Conservation (phyloP, 2,888 invertebrate genomes). For the Drosophila gaucha region DNA sequence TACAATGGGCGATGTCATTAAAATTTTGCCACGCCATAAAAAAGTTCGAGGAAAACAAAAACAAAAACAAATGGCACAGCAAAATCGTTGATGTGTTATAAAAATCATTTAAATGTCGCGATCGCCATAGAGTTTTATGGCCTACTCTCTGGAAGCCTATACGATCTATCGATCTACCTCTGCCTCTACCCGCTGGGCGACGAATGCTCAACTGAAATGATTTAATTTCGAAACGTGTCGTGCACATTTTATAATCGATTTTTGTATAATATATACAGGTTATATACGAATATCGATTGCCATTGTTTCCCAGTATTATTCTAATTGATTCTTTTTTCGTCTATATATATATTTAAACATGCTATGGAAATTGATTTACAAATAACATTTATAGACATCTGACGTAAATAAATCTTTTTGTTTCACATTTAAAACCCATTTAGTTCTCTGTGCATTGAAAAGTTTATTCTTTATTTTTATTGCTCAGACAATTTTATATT, state of each 20-base stretch:
- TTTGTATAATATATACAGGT: slow-evolving; percentile 35
- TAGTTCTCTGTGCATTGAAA: no score
- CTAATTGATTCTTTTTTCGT: slow-evolving; percentile 4
- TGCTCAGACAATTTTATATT: not conserved
- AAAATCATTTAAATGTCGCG: slow-evolving; percentile 70
- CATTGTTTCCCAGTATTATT: slow-evolving; percentile 7
- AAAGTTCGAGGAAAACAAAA: slow-evolving; percentile 39
- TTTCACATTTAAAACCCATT: not conserved
- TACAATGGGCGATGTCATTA: slow-evolving; percentile 67
- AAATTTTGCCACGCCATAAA: slow-evolving; percentile 77
- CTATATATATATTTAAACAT: slow-evolving; percentile 15
- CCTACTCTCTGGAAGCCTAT: slow-evolving; percentile 15
- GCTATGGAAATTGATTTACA: slow-evolving; percentile 12
- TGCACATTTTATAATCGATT: slow-evolving; percentile 71
- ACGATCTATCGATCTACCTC: no score
- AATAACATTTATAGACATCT: not conserved
- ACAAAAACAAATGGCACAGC: slow-evolving; percentile 6
- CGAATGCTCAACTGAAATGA: slow-evolving; percentile 79
- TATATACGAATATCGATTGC: slow-evolving; percentile 11
- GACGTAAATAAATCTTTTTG: slow-evolving; percentile 1
- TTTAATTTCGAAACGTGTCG: slow-evolving; percentile 82
- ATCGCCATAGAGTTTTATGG: slow-evolving; percentile 44
- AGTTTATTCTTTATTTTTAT: not conserved
- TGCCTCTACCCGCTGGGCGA: slow-evolving; percentile 14
- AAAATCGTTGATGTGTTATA: slow-evolving; percentile 72